phyloP scores from a whole-genome alignment of 2,888 invertebrate genomes.

The Mantis religiosa region DNA sequence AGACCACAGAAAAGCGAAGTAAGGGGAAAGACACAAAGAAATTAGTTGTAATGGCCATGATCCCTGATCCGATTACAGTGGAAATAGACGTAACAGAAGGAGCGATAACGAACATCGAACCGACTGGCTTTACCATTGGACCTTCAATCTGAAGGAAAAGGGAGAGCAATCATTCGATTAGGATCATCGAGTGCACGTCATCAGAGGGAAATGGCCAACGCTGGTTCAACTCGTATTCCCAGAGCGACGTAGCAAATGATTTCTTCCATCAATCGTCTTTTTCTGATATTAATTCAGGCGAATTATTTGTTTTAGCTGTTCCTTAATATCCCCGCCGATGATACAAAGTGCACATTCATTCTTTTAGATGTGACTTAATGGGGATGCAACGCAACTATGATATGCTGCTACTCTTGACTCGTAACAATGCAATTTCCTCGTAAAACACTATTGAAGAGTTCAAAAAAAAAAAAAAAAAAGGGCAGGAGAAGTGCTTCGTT shows the following conservation, averaged over 20 bases:
- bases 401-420: too few relatives aligned
- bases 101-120: not conserved
- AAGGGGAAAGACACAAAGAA: not conserved
- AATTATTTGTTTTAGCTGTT: not conserved
- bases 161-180: not conserved
- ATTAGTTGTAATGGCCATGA: slow-evolving; percentile 11
- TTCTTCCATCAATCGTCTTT: not conserved
- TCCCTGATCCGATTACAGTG: slow-evolving; percentile 9
- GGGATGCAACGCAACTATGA: too few relatives aligned
- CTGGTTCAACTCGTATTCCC: not conserved
- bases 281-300: not conserved
- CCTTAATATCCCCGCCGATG: not conserved
- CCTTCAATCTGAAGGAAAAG: not conserved
- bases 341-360: too few relatives aligned
- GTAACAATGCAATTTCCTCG: too few relatives aligned
- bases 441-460: too few relatives aligned
- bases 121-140: not conserved
- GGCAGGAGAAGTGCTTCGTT: too few relatives aligned
- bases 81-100: slow-evolving; percentile 3
- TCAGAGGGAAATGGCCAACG: not conserved
- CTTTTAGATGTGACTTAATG: too few relatives aligned
- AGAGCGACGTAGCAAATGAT: not conserved
- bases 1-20: not conserved
- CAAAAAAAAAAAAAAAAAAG: too few relatives aligned
- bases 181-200: not conserved